Base-by-base conservation (phyloP, 2,797 vertebrate genomes). In the Erpetoichthys calabaricus region DNA sequence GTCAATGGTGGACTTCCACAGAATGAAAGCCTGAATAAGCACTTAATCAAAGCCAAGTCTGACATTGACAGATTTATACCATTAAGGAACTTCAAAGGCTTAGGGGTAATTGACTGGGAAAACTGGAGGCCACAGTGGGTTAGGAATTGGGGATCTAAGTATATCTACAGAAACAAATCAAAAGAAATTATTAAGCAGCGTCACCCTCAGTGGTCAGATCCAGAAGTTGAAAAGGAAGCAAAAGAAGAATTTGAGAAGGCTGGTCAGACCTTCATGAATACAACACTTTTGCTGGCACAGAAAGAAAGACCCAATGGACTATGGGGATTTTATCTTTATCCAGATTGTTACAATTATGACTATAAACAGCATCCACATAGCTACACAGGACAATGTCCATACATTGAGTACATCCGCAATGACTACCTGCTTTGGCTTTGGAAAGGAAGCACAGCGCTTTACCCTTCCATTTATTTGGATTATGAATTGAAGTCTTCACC, bases 251-350 rank as follows among this genome's bases (percentile, higher is more conserved):
- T 91, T 68, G 91, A 97, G 77, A 81, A 67, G 9, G 80, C 90
- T 5, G 89, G 86, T 6, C 84, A 66, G 64, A 67, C 60, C 60
- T 88, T 94, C 59, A 93, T 95, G 89, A 91, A 89, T 65, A 67
- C 75, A 56, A 92, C 90, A 3, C 71, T 96, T 62, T 75, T 76
- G 1, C 56, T 93, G 68, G 90, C 86, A 47, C 72, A 87, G 58
- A 72, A 77, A 9, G 82, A 86, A 56, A 80, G 90, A 56, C 85
- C 89, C 1, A 74, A 79, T 0, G 84, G 85, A 3, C 73, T 92
- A 42, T 96, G 93, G 90, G 90, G 90, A 3, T 95, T 91, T 77
- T 95, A 94, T 62, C 80, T 96, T 46, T 92, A 93, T 65, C 91
- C 91, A 42, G 90, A 94, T 65, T 93, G 90, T 69, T 93, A 95